Conservation (phyloP, 2,888 invertebrate genomes). For the Acrobasis consociella region DNA sequence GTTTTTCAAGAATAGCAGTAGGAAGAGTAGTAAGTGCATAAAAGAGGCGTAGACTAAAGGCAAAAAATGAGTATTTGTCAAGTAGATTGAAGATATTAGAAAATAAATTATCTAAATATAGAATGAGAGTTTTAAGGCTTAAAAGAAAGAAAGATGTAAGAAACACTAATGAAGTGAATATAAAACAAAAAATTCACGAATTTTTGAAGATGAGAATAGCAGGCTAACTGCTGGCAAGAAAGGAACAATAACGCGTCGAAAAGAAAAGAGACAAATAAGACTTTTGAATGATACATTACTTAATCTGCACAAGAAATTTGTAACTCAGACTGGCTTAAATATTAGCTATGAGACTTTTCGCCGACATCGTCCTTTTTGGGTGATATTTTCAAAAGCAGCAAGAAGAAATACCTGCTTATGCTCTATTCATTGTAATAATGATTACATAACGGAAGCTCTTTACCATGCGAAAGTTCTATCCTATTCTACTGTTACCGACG, state of each 20-base stretch:
- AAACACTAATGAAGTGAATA: background rate
- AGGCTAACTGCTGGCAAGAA: conserved; percentile 30
- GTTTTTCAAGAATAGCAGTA: background rate
- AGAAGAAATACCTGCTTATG: conserved; percentile 30
- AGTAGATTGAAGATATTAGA: background rate
- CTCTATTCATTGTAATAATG: conserved; percentile 25
- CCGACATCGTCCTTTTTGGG: conserved; percentile 30
- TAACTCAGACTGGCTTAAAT: conserved; percentile 21
- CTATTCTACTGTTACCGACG: conserved; percentile 21
- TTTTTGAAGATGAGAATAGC: background rate
- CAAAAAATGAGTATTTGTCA: background rate
- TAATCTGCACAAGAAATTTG: conserved; percentile 27
- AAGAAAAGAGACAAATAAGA: conserved; percentile 29
- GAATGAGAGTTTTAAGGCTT: background rate
- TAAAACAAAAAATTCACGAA: background rate
- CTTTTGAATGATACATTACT: conserved; percentile 27
- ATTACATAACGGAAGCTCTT: conserved; percentile 21
- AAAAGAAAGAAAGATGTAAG: background rate
- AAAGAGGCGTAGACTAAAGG: background rate
- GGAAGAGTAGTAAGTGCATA: background rate
- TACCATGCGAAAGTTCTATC: conserved; percentile 1
- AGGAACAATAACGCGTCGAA: conserved; percentile 29
- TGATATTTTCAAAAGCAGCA: conserved; percentile 27
- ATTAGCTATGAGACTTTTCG: conserved; percentile 31
- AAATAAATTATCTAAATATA: background rate